Evolutionary conservation across 53 echinoderm and acorn worm genomes (phyloP), one percentile per base, ranked within the genome.

Genomic region (Astropecten irregularis): DNA sequence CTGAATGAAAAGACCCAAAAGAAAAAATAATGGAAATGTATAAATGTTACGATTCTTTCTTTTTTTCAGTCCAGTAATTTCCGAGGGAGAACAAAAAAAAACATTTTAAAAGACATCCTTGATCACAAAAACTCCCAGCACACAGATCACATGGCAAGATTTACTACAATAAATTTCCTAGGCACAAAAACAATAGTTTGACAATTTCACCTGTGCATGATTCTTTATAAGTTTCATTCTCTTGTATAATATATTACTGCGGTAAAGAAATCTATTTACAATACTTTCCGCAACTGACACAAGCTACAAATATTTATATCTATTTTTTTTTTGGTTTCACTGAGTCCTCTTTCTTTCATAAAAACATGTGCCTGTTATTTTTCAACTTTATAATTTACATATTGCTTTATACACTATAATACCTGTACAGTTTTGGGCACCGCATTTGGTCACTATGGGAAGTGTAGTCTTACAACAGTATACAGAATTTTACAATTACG

Each of bases 381-480:
- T 42, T 42, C 11, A 8, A 8, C 42, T 42, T 42, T 11, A 79
- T 60, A 79, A 79, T 79, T 61, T 79, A 79, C 79, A 79, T 79
- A 79, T 79, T 79, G 79, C 79, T 79, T 79, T 79, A 62, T 79
- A 79, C 62, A 79, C 61, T 62, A 47, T 79, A n/a, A 60, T 29
- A 63, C 2, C 39, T 46, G 13, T 61, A 42, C 31, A 47, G 18
- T 13, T 61, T 15, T 39, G 72, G 79, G 79, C 79, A 79, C 79
- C 62, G 79, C 61, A 42, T 60, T 61, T 79, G 48, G 47, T 61
- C 62, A 79, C 46, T 56, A 79, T 56, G 40, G 61, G 48, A 46
- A 61, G 42, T 44, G 44, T 9, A 27, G n/a, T n/a, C n/a, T n/a
- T n/a, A n/a, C n/a, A n/a, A n/a, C 65, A 46, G 21, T 65, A 27